Percentiles rank a stretch among this genome's conserved stretches.
Evolutionary conservation across 2,797 vertebrate genomes (phyloP).

Genomic region (Scolopax rusticola): DNA sequence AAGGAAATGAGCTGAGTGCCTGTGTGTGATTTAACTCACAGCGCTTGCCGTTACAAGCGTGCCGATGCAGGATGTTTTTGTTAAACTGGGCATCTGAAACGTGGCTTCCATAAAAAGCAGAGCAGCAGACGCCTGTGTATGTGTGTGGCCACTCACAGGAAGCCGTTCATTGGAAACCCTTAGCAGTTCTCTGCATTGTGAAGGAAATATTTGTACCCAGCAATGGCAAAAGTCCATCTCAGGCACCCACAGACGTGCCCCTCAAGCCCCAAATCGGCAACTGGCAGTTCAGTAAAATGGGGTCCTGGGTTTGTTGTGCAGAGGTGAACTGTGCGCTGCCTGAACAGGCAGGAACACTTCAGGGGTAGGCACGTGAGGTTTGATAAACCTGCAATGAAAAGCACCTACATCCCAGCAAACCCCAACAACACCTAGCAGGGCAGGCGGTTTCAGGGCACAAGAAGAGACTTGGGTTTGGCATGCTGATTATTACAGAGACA

Average conservation of each 20-base stretch:
- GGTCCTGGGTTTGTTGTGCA: not conserved
- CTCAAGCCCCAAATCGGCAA: not conserved
- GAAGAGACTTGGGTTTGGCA: not conserved
- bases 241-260: not conserved
- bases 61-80: not conserved
- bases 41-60: not conserved
- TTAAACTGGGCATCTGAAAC: not conserved
- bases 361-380: not conserved
- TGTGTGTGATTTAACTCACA: not conserved
- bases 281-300: not conserved
- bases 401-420: not conserved
- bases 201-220: not conserved
- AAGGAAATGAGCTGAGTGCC: not conserved
- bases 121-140: rapidly evolving
- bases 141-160: not conserved
- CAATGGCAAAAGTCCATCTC: not conserved
- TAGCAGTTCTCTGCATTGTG: not conserved
- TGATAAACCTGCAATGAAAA: not conserved
- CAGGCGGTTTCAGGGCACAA: not conserved
- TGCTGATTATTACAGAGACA: not conserved
- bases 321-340: not conserved
- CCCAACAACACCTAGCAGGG: not conserved
- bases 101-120: not conserved
- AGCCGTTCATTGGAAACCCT: not conserved
- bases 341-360: not conserved